Percentiles rank a stretch among this genome's conserved stretches.
Conservation (phyloP, 1,140 invertebrate genomes). For the Glossosoma conforme region DNA sequence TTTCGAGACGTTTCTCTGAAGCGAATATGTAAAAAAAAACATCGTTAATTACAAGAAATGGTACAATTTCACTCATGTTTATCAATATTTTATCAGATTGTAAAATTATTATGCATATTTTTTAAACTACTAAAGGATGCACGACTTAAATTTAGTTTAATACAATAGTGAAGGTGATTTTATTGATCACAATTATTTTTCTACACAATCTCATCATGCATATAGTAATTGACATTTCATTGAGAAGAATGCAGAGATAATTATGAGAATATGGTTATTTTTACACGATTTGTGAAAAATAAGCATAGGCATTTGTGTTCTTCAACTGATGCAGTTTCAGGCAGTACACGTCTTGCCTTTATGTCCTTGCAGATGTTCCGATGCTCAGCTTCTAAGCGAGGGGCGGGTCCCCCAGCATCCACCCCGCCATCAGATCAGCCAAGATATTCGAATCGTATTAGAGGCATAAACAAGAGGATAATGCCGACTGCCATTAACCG, state of each 20-base stretch:
- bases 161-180: background rate
- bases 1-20: too few species aligned
- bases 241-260: background rate
- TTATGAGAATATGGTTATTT: background rate
- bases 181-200: background rate
- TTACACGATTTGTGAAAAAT: too few species aligned
- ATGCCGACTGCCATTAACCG: slow-evolving; percentile 20
- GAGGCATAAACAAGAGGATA: slow-evolving; percentile 25
- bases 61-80: too few species aligned
- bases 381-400: slow-evolving; percentile 21
- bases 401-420: slow-evolving; percentile 1
- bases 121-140: too few species aligned
- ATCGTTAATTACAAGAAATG: too few species aligned
- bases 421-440: slow-evolving; percentile 15
- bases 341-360: slow-evolving; percentile 5
- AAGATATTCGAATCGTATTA: slow-evolving; percentile 26
- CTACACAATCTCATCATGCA: background rate
- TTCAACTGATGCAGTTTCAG: too few species aligned
- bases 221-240: background rate
- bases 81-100: too few species aligned
- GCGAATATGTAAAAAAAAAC: too few species aligned
- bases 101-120: too few species aligned
- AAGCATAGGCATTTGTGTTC: too few species aligned
- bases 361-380: slow-evolving; percentile 21
- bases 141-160: too few species aligned